Evolutionary conservation across 2,888 invertebrate genomes (phyloP).

Genomic region (Plagodis dolabraria): DNA sequence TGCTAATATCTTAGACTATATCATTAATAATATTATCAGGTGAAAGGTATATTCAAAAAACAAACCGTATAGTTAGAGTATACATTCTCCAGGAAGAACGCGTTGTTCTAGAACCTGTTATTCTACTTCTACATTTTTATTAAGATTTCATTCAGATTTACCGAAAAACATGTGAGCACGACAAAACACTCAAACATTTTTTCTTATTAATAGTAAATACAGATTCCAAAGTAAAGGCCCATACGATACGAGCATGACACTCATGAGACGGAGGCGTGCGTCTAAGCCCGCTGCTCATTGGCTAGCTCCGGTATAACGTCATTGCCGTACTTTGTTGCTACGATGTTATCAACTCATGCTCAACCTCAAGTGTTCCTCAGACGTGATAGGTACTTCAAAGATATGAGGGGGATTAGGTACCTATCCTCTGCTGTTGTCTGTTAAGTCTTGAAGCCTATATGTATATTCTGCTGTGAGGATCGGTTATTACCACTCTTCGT

Average conservation of each 20-base stretch:
- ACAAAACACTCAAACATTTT: slow-evolving; percentile 14
- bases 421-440: slow-evolving; percentile 3
- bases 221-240: slow-evolving; percentile 15
- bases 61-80: too few species aligned
- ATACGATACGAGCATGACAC: slow-evolving; percentile 55
- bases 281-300: slow-evolving; percentile 51
- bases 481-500: background rate
- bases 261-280: slow-evolving; percentile 76
- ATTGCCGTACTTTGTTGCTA: slow-evolving; percentile 33
- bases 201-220: slow-evolving; percentile 2
- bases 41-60: too few species aligned
- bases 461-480: background rate
- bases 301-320: slow-evolving; percentile 38
- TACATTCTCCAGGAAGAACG: too few species aligned
- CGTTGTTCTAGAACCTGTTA: too few species aligned
- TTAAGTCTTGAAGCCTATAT: too few species aligned
- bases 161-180: background rate
- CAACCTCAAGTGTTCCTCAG: slow-evolving; percentile 28
- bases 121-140: too few species aligned
- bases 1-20: too few species aligned
- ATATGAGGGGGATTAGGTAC: too few species aligned
- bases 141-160: too few species aligned
- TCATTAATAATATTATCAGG: too few species aligned
- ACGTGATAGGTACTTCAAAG: background rate
- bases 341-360: slow-evolving; percentile 1